phyloP scores from a whole-genome alignment of 92 coral and sea anemone genomes.

The Zoanthus sociatus region DNA sequence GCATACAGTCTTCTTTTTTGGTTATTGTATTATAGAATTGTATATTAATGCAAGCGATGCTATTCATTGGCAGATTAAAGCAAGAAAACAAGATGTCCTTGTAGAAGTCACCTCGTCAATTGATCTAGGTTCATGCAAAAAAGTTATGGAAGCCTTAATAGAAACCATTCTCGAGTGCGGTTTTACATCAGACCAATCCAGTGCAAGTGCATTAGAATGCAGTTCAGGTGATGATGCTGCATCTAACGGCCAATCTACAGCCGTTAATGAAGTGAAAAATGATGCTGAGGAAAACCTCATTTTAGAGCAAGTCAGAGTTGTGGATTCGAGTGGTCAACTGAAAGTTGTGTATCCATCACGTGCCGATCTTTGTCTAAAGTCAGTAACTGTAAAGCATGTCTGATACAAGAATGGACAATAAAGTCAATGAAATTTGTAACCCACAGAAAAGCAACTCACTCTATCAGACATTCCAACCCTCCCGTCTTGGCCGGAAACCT shows the following conservation, averaged over 20 bases:
- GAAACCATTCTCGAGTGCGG: constrained; percentile 85
- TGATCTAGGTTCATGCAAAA: constrained; percentile 82
- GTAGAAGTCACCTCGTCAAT: constrained; percentile 92
- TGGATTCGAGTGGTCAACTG: constrained; percentile 77
- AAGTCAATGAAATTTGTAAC: too few relatives aligned
- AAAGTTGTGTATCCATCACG: constrained; percentile 96
- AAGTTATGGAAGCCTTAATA: constrained; percentile 82
- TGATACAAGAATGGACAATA: background rate
- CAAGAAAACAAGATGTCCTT: constrained; percentile 72
- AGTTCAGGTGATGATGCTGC: constrained; percentile 10
- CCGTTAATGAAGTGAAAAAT: background rate
- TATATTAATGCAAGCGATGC: background rate
- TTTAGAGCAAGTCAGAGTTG: constrained; percentile 88
- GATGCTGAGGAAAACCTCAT: constrained; percentile 58
- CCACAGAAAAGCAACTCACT: background rate
- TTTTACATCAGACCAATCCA: constrained; percentile 59
- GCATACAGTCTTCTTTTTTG: too few relatives aligned
- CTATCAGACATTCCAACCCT: too few relatives aligned
- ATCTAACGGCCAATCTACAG: background rate
- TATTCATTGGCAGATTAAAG: constrained; percentile 70
- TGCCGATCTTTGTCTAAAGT: constrained; percentile 81
- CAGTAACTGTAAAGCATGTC: constrained; percentile 46
- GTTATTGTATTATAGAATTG: too few relatives aligned
- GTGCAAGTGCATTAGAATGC: background rate
- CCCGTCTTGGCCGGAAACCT: too few relatives aligned